Evolutionary conservation across 1,140 invertebrate genomes (phyloP).

Genomic region (Antheraea mylitta): DNA sequence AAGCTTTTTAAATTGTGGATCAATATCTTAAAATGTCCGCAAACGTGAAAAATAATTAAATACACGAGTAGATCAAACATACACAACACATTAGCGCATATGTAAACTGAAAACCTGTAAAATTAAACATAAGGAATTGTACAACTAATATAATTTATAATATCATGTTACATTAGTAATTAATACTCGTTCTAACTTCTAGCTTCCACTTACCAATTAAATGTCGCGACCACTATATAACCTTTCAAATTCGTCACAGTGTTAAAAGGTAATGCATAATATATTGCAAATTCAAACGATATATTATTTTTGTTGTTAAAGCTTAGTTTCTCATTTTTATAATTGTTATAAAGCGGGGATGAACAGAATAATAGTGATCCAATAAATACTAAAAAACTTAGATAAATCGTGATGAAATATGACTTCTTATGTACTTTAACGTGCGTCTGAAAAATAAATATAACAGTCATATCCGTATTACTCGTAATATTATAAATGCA

Average conservation of each 20-base stretch:
- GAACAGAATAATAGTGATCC: constrained; percentile 12
- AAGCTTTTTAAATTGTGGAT: constrained; percentile 30
- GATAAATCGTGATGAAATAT: constrained; percentile 9
- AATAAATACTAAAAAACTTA: constrained; percentile 10
- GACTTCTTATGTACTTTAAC: constrained; percentile 17
- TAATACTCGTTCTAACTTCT: too few species aligned
- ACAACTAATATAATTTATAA: too few species aligned
- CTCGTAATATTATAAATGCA: too few species aligned
- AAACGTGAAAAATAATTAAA: constrained; percentile 34
- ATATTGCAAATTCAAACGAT: constrained; percentile 24
- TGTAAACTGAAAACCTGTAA: constrained; percentile 10
- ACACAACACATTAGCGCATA: constrained; percentile 24
- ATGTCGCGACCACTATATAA: constrained; percentile 17
- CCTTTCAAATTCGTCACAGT: constrained; percentile 16
- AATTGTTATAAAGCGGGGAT: constrained; percentile 22
- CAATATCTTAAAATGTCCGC: constrained; percentile 40
- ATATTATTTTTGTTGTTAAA: constrained; percentile 3
- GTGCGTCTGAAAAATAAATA: constrained; percentile 22
- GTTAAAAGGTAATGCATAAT: constrained; percentile 23
- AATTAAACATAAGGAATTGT: not conserved
- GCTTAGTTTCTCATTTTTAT: constrained; percentile 14
- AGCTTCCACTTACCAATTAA: constrained; percentile 18
- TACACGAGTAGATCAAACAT: constrained; percentile 29
- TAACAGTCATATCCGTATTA: too few species aligned
- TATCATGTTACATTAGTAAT: too few species aligned